Base-by-base conservation (phyloP, 30 jellyfish, hydroid and myxozoan genomes). In the Aurelia coerulea region DNA sequence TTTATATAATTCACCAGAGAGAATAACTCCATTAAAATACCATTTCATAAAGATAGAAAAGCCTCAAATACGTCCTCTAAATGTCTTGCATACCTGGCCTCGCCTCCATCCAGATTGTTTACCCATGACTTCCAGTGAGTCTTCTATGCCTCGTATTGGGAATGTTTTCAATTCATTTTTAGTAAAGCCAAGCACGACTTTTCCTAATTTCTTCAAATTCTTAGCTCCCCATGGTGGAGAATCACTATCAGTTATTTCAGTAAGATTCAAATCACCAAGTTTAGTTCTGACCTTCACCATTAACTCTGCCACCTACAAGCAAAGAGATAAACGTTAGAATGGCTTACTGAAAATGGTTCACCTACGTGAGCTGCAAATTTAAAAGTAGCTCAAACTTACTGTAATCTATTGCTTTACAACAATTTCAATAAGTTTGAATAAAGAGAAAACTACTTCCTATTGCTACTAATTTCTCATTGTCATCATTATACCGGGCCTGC, bases 81-180 rank as follows among this genome's bases (percentile, higher is more conserved):
- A 37, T 37, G 2, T 6, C 16, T 46, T 6, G 4, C 91, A 18
- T 51, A 91, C 98, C 96, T 83, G 92, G 52, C 98, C 93, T 62
- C 98, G 86, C 74, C 90, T 79, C 98, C 98, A 91, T 35, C 96
- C 98, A 13, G 80, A 66, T 32, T 91, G 96, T 65, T 85, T 78
- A 10, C 98, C 98, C 80, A 91, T 86, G 42, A 80, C 98, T 62
- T 79, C 96, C 32, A 73, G 19, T 12, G 96, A 72, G 42, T 74
- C 87, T 68, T 91, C 98, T 8, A 91, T 85, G 58, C 93, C 98
- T 18, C 93, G 73, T 1, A 85, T 83, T 65, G 98, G 98, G 49
- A 91, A 91, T 5, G 73, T 74, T 68, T 73, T 78, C 65, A 86
- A 65, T 68, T 91, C 98, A 33, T 91, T 68, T 52, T 82, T 71